Percentiles rank a stretch among this genome's conserved stretches.
phyloP scores from a whole-genome alignment of 2,888 invertebrate genomes.

The Pristionchus entomophagus region DNA sequence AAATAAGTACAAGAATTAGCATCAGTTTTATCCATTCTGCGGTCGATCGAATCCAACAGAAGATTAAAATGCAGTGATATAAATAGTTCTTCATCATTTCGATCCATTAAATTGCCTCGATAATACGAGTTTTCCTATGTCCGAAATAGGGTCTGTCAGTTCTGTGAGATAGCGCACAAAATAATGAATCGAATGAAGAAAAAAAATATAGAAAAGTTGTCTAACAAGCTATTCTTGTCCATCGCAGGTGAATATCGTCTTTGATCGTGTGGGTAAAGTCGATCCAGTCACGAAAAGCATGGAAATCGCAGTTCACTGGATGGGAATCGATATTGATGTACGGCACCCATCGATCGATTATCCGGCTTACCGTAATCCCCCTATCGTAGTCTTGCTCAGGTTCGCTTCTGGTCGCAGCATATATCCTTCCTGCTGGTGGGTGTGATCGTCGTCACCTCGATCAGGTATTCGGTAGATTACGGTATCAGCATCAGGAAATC shows the following conservation, averaged over 20 bases:
- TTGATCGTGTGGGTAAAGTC: slow-evolving; percentile 95
- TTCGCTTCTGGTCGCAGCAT: slow-evolving; percentile 99
- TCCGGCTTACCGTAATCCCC: neutral
- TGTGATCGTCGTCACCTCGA: slow-evolving; percentile 97
- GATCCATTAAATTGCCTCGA: too few relatives aligned
- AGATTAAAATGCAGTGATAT: too few relatives aligned
- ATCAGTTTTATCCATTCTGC: too few relatives aligned
- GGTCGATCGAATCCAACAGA: too few relatives aligned
- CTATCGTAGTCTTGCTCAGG: slow-evolving; percentile 76
- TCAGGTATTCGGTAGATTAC: slow-evolving; percentile 81
- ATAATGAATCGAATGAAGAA: too few relatives aligned
- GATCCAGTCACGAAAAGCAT: slow-evolving; percentile 97
- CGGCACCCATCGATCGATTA: neutral
- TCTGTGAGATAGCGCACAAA: too few relatives aligned
- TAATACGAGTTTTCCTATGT: too few relatives aligned
- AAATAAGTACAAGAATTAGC: too few relatives aligned
- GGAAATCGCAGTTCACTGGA: slow-evolving; percentile 95
- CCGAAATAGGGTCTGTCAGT: too few relatives aligned
- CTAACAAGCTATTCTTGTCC: too few relatives aligned
- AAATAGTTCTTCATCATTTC: too few relatives aligned
- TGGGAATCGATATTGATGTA: slow-evolving; percentile 92
- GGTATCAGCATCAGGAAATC: neutral
- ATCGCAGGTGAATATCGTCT: slow-evolving; percentile 90
- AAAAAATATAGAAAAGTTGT: too few relatives aligned
- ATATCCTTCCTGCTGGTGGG: slow-evolving; percentile 96